phyloP scores from a whole-genome alignment of 2,797 vertebrate species.

The Peromyscus eremicus region DNA sequence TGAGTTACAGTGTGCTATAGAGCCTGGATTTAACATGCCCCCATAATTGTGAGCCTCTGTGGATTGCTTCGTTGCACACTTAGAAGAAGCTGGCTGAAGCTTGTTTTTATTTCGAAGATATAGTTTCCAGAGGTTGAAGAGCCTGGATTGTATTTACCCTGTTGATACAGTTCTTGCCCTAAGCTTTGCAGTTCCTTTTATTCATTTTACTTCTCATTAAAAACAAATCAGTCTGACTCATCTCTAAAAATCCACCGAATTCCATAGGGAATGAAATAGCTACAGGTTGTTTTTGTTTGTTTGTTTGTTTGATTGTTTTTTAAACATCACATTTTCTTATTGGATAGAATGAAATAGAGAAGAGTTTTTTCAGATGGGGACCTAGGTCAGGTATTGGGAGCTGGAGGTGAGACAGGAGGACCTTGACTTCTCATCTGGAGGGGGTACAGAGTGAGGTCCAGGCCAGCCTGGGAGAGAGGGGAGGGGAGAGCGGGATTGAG shows the following conservation, averaged over 20 bases:
- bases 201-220: neutral
- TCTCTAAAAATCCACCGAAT: neutral
- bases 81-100: neutral
- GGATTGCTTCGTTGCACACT: fast-evolving
- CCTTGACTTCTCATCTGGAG: neutral
- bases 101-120: neutral
- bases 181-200: neutral
- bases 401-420: neutral
- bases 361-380: neutral
- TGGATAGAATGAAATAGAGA: neutral
- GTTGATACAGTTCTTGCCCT: neutral
- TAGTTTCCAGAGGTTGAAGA: neutral
- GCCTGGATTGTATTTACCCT: neutral
- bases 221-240: neutral
- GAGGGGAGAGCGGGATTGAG: neutral
- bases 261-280: neutral
- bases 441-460: neutral
- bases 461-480: neutral
- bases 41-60: neutral
- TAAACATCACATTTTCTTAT: neutral
- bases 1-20: fast-evolving
- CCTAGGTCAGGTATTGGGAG: neutral
- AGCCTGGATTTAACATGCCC: neutral
- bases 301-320: neutral
- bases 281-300: neutral